Conservation (phyloP, 2,113 vertebrate genomes). For the Athene cunicularia region DNA sequence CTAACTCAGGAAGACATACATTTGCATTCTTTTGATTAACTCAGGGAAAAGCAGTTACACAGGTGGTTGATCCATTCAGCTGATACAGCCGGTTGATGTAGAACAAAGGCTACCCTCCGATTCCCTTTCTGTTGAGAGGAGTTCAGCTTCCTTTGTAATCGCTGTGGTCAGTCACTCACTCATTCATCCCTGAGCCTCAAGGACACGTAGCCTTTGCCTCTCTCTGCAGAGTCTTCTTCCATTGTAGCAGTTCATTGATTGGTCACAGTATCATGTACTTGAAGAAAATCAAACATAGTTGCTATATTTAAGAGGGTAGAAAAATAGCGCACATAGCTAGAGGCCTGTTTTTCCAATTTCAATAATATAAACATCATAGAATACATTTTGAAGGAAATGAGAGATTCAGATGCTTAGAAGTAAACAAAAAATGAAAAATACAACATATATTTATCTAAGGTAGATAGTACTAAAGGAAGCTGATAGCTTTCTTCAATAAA, state of each 20-base stretch:
- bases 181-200: not conserved
- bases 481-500: constrained; percentile 34
- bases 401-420: constrained; percentile 8
- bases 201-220: not conserved
- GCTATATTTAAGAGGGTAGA: not conserved
- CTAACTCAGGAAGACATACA: not conserved
- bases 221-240: not conserved
- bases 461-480: constrained; percentile 24
- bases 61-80: not conserved
- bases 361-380: not conserved
- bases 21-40: not conserved
- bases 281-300: not conserved
- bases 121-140: not conserved
- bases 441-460: constrained; percentile 4
- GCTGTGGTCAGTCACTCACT: not conserved
- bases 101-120: not conserved
- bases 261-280: not conserved
- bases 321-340: rapidly evolving
- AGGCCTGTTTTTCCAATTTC: not conserved
- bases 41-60: not conserved
- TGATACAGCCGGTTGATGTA: not conserved
- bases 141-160: not conserved
- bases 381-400: not conserved
- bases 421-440: constrained; percentile 14
- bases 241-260: not conserved